Evolutionary conservation across 2,797 vertebrate genomes (phyloP), one percentile per base, ranked within the genome.

Genomic region (Bradypus variegatus): DNA sequence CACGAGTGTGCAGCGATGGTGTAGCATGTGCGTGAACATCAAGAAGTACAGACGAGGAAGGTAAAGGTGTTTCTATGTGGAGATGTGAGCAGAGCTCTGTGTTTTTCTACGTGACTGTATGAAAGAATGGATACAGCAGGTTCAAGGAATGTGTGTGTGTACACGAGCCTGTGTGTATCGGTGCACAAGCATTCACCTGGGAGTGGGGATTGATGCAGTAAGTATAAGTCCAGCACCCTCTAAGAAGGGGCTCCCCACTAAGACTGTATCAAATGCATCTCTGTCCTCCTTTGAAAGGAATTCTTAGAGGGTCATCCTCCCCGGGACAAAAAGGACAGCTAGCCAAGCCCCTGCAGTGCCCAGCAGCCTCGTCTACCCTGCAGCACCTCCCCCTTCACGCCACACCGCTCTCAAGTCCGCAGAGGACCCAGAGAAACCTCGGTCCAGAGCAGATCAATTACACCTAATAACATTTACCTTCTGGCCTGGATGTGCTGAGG

Each of bases 391-490:
- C 18, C 48, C 82, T 55, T 45, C 45, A 7, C 77, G 45, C 18
- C 23, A 5, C n/a, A 81, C 53, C 72, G 45, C 80, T 76, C 83
- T 64, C 25, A 27, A 45, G 69, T 76, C 87, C 5, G 8, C 87
- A 79, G 69, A 89, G 45, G 53, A 70, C 48, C 8, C 33, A 45
- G 55, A 78, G 64, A 78, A 86, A 38, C 41, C 91, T 93, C 55
- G 58, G 62, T 84, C 67, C 41, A 18, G 2, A 45, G 69, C 87
- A 6, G 70, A 86, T 90, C 94, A 67, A 72, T 93, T 81, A 85
- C 58, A 29, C 84, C 80, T 95, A 94, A 95, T 91, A 92, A 90
- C 70, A 90, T 94, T 94, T 69, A 89, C 86, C 94, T 95, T 95
- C 89, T n/a, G 90, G 70, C 53, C 86, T 75, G 50, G 88, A 92